Evolutionary conservation across 2,797 vertebrate species (phyloP).

Genomic region (Naso thynnoides): DNA sequence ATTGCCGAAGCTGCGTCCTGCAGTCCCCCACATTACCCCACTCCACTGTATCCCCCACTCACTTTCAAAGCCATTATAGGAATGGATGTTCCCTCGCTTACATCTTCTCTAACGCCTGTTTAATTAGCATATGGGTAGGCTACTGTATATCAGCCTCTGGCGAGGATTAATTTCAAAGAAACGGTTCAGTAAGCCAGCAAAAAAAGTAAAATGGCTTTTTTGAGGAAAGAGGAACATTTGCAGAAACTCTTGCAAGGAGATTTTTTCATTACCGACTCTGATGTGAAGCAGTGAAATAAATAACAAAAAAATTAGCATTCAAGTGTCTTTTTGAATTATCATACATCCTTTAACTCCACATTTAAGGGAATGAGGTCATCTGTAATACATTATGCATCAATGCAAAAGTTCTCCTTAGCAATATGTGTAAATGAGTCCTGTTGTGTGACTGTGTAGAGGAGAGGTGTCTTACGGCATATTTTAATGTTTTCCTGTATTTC

Average conservation of each 20-base stretch:
- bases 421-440: background rate
- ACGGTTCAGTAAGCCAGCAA: conserved; percentile 32
- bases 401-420: background rate
- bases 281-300: conserved; percentile 29
- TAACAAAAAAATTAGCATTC: background rate
- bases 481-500: conserved; percentile 23
- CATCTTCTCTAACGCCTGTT: conserved; percentile 38
- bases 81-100: conserved; percentile 36
- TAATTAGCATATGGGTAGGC: conserved; percentile 56
- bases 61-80: conserved; percentile 51
- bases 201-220: conserved; percentile 28
- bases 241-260: conserved; percentile 12
- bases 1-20: conserved; percentile 28
- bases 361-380: conserved; percentile 12
- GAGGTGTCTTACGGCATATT: background rate
- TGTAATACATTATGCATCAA: conserved; percentile 4
- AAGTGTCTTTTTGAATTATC: conserved; percentile 26
- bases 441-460: background rate
- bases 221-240: conserved; percentile 11
- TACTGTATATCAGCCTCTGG: conserved; percentile 46
- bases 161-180: conserved; percentile 56
- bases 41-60: background rate
- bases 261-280: conserved; percentile 32
- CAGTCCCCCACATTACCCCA: conserved; percentile 15
- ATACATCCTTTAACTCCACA: background rate